Evolutionary conservation across 2,797 vertebrate genomes (phyloP).

Genomic region (Poeciliopsis gracilis): DNA sequence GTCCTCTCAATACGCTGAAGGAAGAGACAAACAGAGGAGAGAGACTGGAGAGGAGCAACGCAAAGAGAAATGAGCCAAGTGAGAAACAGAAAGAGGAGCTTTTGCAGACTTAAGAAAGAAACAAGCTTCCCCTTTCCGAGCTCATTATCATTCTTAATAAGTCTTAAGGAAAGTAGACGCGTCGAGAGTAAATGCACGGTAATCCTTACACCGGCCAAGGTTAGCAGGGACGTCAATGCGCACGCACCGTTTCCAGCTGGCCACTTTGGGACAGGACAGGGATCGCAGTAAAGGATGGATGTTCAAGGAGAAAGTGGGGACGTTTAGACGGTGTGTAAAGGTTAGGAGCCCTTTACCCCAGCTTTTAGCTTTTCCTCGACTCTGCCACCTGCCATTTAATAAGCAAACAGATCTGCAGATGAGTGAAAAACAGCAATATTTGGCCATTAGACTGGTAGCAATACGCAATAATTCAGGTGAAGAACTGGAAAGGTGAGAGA

Average conservation of each 20-base stretch:
- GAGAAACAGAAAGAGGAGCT: constrained; percentile 66
- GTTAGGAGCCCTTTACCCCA: constrained; percentile 60
- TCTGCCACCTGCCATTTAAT: constrained; percentile 65
- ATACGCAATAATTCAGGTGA: constrained; percentile 11
- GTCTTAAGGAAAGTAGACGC: constrained; percentile 99
- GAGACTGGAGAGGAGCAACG: constrained; percentile 32
- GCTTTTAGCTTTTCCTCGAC: constrained; percentile 53
- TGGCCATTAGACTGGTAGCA: constrained; percentile 7
- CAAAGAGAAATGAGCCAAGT: constrained; percentile 59
- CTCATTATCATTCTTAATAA: constrained; percentile 99
- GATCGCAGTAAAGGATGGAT: constrained; percentile 73
- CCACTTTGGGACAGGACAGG: constrained; percentile 73
- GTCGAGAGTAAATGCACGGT: constrained; percentile 98
- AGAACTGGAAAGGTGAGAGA: constrained; percentile 18
- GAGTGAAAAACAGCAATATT: constrained; percentile 46
- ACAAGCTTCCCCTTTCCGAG: constrained; percentile 92
- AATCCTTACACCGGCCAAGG: constrained; percentile 99
- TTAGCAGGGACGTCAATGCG: constrained; percentile 95
- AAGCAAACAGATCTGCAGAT: constrained; percentile 56
- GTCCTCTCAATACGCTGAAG: constrained; percentile 88
- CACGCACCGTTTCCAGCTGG: constrained; percentile 79
- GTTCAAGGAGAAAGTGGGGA: constrained; percentile 76
- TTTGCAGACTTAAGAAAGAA: constrained; percentile 82
- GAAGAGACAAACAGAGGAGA: constrained; percentile 74
- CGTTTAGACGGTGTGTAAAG: constrained; percentile 63